Percentiles rank a stretch among this genome's conserved stretches.
These are phyloP conservation scores for Acanthis flammea DNA, from an alignment of 2,797 vertebrate species.

Conservation along the genomic window DNA sequence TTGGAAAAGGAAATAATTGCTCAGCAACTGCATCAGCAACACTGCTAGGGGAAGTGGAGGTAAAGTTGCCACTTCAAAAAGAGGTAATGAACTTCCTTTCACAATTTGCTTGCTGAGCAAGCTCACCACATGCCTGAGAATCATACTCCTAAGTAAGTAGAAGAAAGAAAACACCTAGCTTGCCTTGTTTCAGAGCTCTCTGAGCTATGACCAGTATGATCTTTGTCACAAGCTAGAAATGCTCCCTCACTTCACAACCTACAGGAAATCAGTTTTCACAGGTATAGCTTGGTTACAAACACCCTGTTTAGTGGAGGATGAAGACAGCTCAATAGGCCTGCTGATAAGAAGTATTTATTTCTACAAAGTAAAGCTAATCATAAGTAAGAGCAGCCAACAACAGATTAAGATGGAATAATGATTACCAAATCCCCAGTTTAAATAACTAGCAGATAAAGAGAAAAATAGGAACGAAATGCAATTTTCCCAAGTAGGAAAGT, in stretches of 20 bases:
- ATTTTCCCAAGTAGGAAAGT: neutral
- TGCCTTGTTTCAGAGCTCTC: neutral
- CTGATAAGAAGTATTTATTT: neutral
- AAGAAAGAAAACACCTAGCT: neutral
- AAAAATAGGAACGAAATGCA: neutral
- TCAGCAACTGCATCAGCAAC: constrained; percentile 1
- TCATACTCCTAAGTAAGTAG: neutral
- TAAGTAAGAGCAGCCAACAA: neutral
- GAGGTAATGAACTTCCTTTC: constrained; percentile 41
- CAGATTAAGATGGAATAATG: neutral
- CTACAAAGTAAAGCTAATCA: neutral
- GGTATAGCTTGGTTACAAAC: neutral
- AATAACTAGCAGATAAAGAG: neutral
- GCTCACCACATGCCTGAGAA: neutral
- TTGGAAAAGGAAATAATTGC: constrained; percentile 49
- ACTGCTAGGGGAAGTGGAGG: neutral
- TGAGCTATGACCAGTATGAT: neutral
- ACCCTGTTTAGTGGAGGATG: neutral
- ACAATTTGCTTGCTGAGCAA: constrained; percentile 20
- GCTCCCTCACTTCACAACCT: neutral
- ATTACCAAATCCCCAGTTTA: neutral
- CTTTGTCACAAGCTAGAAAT: neutral
- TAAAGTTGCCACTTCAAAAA: constrained; percentile 14
- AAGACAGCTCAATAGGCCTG: neutral
- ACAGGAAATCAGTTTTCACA: neutral